These are phyloP conservation scores for Sebastes umbrosus DNA, from an alignment of 2,797 vertebrate genomes.

Conservation along the genomic window DNA sequence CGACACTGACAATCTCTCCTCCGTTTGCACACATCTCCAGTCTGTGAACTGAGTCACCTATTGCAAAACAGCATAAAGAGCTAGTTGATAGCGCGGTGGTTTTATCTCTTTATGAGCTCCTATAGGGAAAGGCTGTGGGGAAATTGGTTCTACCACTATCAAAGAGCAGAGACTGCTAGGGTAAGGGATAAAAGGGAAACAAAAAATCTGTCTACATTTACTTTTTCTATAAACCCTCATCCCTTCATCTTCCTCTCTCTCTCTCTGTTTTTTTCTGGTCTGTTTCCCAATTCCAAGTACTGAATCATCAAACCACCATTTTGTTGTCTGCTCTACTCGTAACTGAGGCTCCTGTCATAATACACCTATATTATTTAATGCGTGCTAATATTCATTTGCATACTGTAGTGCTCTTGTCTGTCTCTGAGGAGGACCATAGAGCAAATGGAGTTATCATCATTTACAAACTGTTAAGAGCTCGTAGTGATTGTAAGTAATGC, in stretches of 20 bases:
- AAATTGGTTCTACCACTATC: constrained; percentile 81
- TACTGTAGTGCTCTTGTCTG: not conserved
- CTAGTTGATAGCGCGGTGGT: constrained; percentile 68
- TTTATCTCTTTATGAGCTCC: constrained; percentile 83
- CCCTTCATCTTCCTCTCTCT: not conserved
- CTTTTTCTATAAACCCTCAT: constrained; percentile 37
- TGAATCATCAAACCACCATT: constrained; percentile 51
- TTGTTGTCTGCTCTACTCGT: constrained; percentile 16
- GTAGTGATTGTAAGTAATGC: constrained; percentile 38
- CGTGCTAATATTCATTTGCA: constrained; percentile 15
- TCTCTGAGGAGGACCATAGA: constrained; percentile 11
- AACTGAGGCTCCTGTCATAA: constrained; percentile 2
- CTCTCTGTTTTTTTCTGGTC: constrained; percentile 4
- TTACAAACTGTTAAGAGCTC: constrained; percentile 26
- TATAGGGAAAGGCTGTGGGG: constrained; percentile 68
- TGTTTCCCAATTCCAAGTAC: constrained; percentile 4
- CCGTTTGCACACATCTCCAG: constrained; percentile 36
- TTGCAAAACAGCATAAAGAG: constrained; percentile 64
- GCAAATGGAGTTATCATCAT: constrained; percentile 24
- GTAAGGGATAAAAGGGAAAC: constrained; percentile 61
- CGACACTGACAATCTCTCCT: constrained; percentile 38
- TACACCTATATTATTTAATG: constrained; percentile 1
- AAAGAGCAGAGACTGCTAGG: constrained; percentile 68
- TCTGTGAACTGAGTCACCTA: constrained; percentile 63
- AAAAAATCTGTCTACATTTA: constrained; percentile 53